Conservation (phyloP, 2,113 vertebrate species). For the cattle (Bos taurus) region ARS-UCD2.0 NC_037334.1:108615501-108616000, state of each 20-base stretch:
- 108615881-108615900: background rate
- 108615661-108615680: background rate
- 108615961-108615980: background rate
- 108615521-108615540: too few species aligned
- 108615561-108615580: too few species aligned
- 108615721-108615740: background rate
- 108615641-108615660: background rate
- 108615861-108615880: background rate
- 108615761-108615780: background rate
- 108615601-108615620: rapidly evolving
- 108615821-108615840: background rate
- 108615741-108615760: background rate
- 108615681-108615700: background rate
- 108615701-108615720: background rate
- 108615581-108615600: background rate
- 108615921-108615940: background rate
- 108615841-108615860: background rate
- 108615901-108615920: background rate
- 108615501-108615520: background rate
- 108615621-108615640: background rate
- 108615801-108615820: background rate
- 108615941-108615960: background rate
- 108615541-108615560: rapidly evolving
- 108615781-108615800: background rate
- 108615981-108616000: background rate